Conservation (phyloP, 2,797 vertebrate genomes). For the Pampus argenteus region DNA sequence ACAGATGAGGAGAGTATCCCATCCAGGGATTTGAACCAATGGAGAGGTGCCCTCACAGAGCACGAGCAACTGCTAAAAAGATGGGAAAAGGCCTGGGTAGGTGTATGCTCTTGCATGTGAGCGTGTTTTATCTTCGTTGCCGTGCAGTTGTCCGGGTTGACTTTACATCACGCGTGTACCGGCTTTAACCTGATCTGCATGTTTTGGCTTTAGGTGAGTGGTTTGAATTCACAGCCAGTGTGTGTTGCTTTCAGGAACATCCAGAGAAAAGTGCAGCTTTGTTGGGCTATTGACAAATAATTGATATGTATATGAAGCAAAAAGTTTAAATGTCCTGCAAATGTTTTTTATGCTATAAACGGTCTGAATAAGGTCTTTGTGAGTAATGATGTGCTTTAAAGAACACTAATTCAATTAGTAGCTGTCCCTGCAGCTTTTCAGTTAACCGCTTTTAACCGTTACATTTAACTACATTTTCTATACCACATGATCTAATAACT, state of each 20-base stretch:
- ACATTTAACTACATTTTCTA: constrained; percentile 35
- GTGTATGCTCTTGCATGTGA: constrained; percentile 49
- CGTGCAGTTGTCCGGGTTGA: neutral
- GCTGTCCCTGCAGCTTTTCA: neutral
- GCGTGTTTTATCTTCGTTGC: neutral
- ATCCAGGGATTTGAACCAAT: constrained; percentile 86
- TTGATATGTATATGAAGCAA: neutral
- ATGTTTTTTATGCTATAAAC: neutral
- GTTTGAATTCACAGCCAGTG: constrained; percentile 11
- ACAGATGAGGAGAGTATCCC: constrained; percentile 84
- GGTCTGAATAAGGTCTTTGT: constrained; percentile 1
- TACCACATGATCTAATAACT: constrained; percentile 30
- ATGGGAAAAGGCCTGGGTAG: constrained; percentile 93
- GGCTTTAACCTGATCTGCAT: constrained; percentile 38
- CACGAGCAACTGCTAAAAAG: constrained; percentile 89
- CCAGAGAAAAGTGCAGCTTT: constrained; percentile 13
- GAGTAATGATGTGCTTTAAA: constrained; percentile 1
- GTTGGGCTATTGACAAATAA: neutral
- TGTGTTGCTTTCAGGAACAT: neutral
- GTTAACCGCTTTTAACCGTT: constrained; percentile 29
- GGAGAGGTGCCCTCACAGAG: constrained; percentile 88
- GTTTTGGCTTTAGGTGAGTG: constrained; percentile 11
- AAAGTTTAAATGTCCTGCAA: neutral
- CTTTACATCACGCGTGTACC: neutral
- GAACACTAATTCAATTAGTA: neutral